Evolutionary conservation across 53 echinoderm and acorn worm genomes (phyloP).

Genomic region (Pentamera pediparva): DNA sequence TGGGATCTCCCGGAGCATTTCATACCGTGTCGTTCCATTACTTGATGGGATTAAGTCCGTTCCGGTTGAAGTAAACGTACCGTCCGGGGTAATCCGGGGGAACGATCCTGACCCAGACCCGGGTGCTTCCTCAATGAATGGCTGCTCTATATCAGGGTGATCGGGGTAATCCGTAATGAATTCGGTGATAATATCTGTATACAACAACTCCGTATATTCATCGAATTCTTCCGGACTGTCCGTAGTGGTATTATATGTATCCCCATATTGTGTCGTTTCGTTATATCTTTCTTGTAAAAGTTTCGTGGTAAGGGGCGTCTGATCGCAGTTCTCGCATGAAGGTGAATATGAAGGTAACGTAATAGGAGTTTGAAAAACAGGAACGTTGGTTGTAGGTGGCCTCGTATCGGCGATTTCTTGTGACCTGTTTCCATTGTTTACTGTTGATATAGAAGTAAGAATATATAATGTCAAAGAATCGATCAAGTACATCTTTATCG

Average conservation of each 20-base stretch:
- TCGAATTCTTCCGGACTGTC: constrained; percentile 9
- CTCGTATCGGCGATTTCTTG: constrained; percentile 30
- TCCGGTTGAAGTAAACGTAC: not conserved
- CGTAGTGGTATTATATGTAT: not conserved
- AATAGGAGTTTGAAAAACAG: constrained; percentile 19
- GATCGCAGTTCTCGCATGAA: constrained; percentile 18
- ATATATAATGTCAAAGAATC: too few species aligned
- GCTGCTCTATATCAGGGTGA: not conserved
- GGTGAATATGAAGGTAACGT: not conserved
- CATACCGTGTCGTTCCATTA: not conserved
- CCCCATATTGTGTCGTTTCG: too few species aligned
- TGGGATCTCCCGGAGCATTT: constrained; percentile 12
- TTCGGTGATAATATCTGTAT: constrained; percentile 12
- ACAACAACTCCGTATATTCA: constrained; percentile 19
- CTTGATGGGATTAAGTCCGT: not conserved
- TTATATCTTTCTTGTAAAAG: too few species aligned
- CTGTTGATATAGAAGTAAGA: constrained; percentile 3
- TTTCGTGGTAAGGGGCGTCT: not conserved
- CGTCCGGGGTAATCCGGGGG: not conserved
- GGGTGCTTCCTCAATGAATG: not conserved
- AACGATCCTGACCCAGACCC: not conserved
- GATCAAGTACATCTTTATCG: too few species aligned
- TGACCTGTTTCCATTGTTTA: constrained; percentile 18
- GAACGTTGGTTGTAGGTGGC: constrained; percentile 2
- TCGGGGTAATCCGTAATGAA: constrained; percentile 23